Evolutionary conservation across 2,797 vertebrate genomes (phyloP), one percentile per base, ranked within the genome.

Genomic region (Phyllotis vaccarum): DNA sequence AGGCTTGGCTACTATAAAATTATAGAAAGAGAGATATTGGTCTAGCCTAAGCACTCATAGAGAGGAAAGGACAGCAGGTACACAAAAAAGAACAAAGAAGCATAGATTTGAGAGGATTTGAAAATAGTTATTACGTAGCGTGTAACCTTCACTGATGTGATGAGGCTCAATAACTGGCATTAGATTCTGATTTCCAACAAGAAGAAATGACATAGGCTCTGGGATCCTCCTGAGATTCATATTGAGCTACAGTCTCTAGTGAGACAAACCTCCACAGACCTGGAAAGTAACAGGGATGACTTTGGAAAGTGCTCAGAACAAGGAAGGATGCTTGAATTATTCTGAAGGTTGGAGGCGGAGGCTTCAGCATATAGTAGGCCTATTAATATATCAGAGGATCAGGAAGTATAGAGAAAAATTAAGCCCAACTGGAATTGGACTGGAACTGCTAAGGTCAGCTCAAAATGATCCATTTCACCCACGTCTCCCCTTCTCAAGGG

Each of bases 111-210:
- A 66, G 16, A 3, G 5, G 40, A n/a, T 24, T 52, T 31, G 82
- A 64, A 60, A 95, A 87, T 74, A n/a, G n/a, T 91, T 85, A 86
- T 56, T 85, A 81, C 31, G 49, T 76, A 88, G 16, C 22, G n/a
- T 87, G 3, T n/a, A 22, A 68, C 46, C 46, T 37, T 16, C 56
- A 40, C 74, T 37, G 79, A 37, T 88, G 8, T 37, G 14, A 89
- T 89, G 1, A 49, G 16, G 12, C 40, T 86, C 46, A 80, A 94
- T 29, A 87, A 34, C 9, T 6, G 91, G 24, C 17, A 58, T 46
- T 92, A 92, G 75, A 81, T 93, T 91, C 86, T 87, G 52, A 43
- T 81, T 96, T 49, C 37, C 31, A 95, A 46, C 2, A 86, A 78
- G 10, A 3, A 90, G 60, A 93, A 83, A 78, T 87, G 78, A 8